Base-by-base conservation (phyloP, 23 tunicate genomes). In the Botrylloides violaceus region DNA sequence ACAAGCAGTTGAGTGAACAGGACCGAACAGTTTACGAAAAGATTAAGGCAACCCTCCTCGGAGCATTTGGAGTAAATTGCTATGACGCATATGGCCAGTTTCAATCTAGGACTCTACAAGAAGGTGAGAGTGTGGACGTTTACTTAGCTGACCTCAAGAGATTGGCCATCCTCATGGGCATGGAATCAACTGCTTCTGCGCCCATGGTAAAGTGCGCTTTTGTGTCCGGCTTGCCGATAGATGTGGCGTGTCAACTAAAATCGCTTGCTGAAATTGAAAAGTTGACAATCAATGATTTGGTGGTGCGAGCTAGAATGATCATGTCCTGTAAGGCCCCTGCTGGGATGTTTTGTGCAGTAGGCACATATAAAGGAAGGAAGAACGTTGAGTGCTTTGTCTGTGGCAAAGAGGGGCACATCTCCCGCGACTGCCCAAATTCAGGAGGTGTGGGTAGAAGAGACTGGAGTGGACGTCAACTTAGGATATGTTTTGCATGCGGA, bases 301-400 rank as follows among this genome's bases (percentile, higher is more conserved):
- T 43, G 53, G 15, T 43, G 15, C 53, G 53, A 43, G 53, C 53
- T 43, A 43, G 53, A 43, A 43, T 43, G 53, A 43, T 43, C 53
- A 7, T 43, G 53, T 43, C 53, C 53, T 7, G 12, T 15, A 43
- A 15, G 53, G 53, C 15, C 12, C 53, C 53, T 43, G 53, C 15
- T 43, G 53, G 53, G 9, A 43, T 43, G 53, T 15, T 43, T 15
- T 43, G 53, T 43, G 53, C 53, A 15, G 53, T 15, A 7, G 53
- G 53, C 53, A 43, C 53, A 43, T 43, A 43, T 43, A 43, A 43
- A 43, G n/a, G n/a, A n/a, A 43, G 53, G 53, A 43, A 43, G 53
- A 43, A 9, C 15, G 9, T 43, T 43, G 53, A 43, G 53, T 43
- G 53, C 53, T 43, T 43, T 15, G 53, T 15, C 15, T 43, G 53